Percentiles rank a stretch among this genome's conserved stretches.
Conservation (phyloP, 2,888 invertebrate genomes). For the Dolichopus griseipennis region DNA sequence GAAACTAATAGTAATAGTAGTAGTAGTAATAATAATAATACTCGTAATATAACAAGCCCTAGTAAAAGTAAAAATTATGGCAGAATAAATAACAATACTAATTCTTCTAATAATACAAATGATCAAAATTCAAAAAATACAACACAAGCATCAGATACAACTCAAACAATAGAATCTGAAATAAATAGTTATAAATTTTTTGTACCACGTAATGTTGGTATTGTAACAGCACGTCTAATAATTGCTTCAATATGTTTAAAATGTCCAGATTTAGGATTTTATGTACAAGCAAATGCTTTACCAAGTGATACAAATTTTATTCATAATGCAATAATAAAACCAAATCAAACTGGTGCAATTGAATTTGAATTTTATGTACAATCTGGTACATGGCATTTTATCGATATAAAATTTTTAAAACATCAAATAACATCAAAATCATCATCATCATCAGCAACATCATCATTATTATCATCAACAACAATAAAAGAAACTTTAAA, state of each 20-base stretch:
- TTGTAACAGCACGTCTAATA: constrained; percentile 35
- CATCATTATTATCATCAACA: constrained; percentile 7
- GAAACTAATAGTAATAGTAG: constrained; percentile 18
- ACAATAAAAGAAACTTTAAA: neutral
- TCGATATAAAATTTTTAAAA: constrained; percentile 40
- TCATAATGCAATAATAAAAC: constrained; percentile 46
- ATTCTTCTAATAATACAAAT: constrained; percentile 11
- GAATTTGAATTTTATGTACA: constrained; percentile 48
- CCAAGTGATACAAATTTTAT: constrained; percentile 46
- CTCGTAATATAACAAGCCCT: neutral
- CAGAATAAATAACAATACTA: neutral
- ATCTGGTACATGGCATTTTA: constrained; percentile 54
- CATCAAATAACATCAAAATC: constrained; percentile 11
- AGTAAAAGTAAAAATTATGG: neutral
- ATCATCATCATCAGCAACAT: constrained; percentile 15
- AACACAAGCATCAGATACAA: constrained; percentile 39
- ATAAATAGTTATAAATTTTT: constrained; percentile 47
- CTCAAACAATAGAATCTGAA: constrained; percentile 28
- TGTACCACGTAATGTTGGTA: constrained; percentile 37
- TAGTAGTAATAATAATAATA: constrained; percentile 8
- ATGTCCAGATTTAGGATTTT: constrained; percentile 43
- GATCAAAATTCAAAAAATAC: constrained; percentile 37
- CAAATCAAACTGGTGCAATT: constrained; percentile 41
- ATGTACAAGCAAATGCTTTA: constrained; percentile 48
- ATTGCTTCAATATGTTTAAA: constrained; percentile 42